Evolutionary conservation across 2,888 invertebrate genomes (phyloP).

Genomic region (Pterobdella sp.): DNA sequence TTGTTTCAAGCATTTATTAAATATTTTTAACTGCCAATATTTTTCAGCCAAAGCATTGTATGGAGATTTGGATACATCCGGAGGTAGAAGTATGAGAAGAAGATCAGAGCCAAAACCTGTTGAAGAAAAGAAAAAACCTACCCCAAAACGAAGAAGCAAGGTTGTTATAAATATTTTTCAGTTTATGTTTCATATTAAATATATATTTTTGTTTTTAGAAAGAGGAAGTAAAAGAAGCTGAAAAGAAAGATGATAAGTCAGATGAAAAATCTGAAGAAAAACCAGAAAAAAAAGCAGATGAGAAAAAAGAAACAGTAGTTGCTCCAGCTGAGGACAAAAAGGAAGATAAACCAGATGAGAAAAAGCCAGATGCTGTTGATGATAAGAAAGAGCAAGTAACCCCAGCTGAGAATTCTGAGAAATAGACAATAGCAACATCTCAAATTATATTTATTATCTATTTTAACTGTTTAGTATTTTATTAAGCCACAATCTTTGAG

Average conservation of each 20-base stretch:
- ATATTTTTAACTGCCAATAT: background rate
- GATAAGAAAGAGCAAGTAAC: slow-evolving; percentile 18
- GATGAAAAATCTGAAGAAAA: background rate
- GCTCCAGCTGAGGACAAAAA: slow-evolving; percentile 1
- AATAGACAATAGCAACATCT: slow-evolving; percentile 27
- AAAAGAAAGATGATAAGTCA: background rate
- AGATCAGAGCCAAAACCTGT: slow-evolving; percentile 36
- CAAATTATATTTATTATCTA: slow-evolving; percentile 8
- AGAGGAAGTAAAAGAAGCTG: background rate
- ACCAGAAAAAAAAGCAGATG: background rate
- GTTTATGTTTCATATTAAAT: background rate
- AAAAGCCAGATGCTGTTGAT: slow-evolving; percentile 8
- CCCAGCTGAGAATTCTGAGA: slow-evolving; percentile 17
- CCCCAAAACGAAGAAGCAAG: slow-evolving; percentile 65
- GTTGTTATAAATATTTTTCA: slow-evolving; percentile 25
- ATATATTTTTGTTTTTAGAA: background rate
- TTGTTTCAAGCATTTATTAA: background rate
- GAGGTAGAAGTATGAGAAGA: slow-evolving; percentile 29
- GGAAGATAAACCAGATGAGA: background rate
- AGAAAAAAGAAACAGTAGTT: too few species aligned
- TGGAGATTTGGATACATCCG: slow-evolving; percentile 32
- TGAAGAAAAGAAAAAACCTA: slow-evolving; percentile 42
- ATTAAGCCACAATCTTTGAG: background rate
- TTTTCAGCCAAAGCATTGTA: slow-evolving; percentile 34
- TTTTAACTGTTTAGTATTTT: background rate